A percentile compares a stretch with the other conserved stretches of the same genome.
phyloP scores from a whole-genome alignment of 2,797 vertebrate species.

The Smutsia gigantea region DNA sequence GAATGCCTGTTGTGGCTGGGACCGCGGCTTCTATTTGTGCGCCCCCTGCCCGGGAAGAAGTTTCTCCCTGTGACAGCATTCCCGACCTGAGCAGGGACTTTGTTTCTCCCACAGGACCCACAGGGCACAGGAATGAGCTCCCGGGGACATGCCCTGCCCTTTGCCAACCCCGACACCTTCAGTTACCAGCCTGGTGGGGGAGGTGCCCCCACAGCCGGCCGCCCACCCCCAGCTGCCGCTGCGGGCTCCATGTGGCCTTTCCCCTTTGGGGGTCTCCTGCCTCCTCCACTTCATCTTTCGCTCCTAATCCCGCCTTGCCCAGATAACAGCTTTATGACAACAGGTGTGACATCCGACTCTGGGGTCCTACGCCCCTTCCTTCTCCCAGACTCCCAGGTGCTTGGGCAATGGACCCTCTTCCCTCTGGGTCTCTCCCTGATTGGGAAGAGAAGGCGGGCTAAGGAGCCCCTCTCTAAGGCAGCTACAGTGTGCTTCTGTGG shows the following conservation, averaged over 20 bases:
- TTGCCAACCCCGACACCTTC: neutral
- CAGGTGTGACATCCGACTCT: neutral
- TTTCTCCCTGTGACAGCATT: neutral
- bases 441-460: neutral
- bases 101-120: neutral
- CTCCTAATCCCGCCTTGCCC: neutral
- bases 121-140: neutral
- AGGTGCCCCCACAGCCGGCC: too few species aligned
- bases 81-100: neutral
- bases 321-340: neutral
- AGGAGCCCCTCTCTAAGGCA: neutral
- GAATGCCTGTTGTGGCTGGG: slow-evolving; percentile 63
- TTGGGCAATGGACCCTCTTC: too few species aligned
- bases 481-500: neutral
- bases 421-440: neutral
- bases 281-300: neutral
- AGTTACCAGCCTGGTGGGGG: neutral
- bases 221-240: too few species aligned
- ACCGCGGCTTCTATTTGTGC: slow-evolving; percentile 20
- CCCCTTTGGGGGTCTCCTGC: neutral
- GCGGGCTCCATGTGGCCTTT: neutral
- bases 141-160: too few species aligned
- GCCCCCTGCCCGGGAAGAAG: neutral
- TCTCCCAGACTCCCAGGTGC: neutral
- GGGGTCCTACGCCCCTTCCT: neutral